phyloP scores from a whole-genome alignment of 2,113 vertebrate genomes.

The Upupa epops region DNA sequence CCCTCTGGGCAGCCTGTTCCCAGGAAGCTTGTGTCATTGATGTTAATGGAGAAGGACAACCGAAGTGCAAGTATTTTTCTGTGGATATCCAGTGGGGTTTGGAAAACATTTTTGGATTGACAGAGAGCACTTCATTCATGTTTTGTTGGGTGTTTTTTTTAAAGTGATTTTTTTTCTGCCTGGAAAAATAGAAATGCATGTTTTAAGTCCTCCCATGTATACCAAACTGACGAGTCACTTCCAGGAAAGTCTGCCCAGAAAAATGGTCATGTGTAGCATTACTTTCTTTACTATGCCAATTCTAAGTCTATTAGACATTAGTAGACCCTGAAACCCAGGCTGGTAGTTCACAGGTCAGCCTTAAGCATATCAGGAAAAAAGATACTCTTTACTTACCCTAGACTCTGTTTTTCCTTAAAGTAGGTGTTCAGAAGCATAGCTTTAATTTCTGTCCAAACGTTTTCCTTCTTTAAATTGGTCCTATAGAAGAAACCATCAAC shows the following conservation, averaged over 20 bases:
- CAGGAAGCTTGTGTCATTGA: background rate
- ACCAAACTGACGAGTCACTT: background rate
- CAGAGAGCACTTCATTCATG: background rate
- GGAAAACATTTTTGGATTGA: background rate
- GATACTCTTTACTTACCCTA: background rate
- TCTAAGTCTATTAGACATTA: background rate
- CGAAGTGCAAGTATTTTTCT: background rate
- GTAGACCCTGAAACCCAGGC: background rate
- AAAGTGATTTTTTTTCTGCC: background rate
- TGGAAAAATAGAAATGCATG: background rate
- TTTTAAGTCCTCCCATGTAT: background rate
- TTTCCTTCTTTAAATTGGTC: background rate
- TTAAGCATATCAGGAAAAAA: background rate
- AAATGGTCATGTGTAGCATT: background rate
- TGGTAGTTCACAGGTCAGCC: background rate
- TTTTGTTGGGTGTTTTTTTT: background rate
- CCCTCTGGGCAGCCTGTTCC: no score
- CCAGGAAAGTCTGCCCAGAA: background rate
- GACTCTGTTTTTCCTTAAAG: background rate
- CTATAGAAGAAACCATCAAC: background rate
- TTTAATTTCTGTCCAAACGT: background rate
- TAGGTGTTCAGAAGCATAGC: background rate
- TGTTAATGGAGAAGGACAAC: background rate
- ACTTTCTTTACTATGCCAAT: background rate
- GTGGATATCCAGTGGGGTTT: background rate